Conservation (phyloP, 1,140 invertebrate species). For the Popillia japonica region DNA sequence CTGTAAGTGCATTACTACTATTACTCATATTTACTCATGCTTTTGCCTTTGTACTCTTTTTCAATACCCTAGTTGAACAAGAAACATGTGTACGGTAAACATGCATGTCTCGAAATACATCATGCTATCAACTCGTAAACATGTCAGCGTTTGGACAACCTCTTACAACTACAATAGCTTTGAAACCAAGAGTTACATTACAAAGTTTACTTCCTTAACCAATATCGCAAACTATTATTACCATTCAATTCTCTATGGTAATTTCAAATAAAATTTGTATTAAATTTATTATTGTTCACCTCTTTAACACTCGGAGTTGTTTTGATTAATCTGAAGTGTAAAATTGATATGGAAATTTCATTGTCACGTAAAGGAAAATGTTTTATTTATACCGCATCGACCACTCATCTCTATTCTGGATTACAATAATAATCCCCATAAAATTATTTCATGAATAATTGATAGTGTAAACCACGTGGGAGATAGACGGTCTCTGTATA, state of each 20-base stretch:
- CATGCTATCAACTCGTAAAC: too few species aligned
- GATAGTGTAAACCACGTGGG: conserved; percentile 13
- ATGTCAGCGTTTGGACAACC: too few species aligned
- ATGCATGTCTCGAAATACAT: too few species aligned
- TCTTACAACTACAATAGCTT: too few species aligned
- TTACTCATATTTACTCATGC: too few species aligned
- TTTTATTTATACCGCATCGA: conserved; percentile 3
- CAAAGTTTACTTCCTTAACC: too few species aligned
- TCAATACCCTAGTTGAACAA: too few species aligned
- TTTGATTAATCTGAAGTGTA: not conserved
- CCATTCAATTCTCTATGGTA: conserved; percentile 18
- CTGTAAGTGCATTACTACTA: too few species aligned
- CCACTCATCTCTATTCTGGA: conserved; percentile 31
- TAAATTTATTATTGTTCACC: conserved; percentile 19
- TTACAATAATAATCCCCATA: conserved; percentile 31
- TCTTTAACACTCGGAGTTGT: conserved; percentile 9
- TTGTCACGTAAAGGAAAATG: conserved; percentile 24
- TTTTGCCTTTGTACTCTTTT: too few species aligned
- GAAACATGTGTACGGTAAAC: too few species aligned
- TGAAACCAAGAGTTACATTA: too few species aligned
- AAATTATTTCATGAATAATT: conserved; percentile 33
- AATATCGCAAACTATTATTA: too few species aligned
- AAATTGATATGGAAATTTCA: conserved; percentile 33
- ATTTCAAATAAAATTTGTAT: not conserved
- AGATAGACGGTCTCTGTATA: conserved; percentile 15